Base-by-base conservation (phyloP, 2,888 invertebrate genomes). In the Mimachlamys varia region DNA sequence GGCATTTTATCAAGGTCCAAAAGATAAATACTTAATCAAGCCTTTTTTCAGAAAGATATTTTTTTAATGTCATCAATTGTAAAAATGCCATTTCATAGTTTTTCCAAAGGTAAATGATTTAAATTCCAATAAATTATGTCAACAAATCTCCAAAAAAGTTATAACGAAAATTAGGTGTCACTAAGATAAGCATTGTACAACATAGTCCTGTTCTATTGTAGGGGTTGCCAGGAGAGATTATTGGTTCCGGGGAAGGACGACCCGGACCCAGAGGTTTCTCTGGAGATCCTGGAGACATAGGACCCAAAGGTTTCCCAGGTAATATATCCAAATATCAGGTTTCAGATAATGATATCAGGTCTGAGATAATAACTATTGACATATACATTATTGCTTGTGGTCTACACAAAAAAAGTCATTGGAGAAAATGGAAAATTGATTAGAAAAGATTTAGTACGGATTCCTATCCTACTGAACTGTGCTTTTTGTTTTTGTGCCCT, bases 241-340 rank as follows among this genome's bases (percentile, higher is more conserved):
- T 89, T 37, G 90, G 91, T 37, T 91, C 88, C 22, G 91, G 91
- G 33, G 49, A 76, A 58, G 91, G 91, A 88, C 58, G 44, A 12
- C 90, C 90, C 37, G 91, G 91, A 22, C 90, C 90, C 0, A 90
- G 88, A 33, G 92, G 92, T 44, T 87, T 53, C 7, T 90, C 92
- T 15, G 92, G 92, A 15, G 90, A 91, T 90, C 62, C 87, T 76
- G 90, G 90, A 7, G 55, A 50, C 50, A n/a, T 87, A 44, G 94
- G 94, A 33, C 90, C 87, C 27, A 92, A 92, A 90, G 94, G 94
- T 38, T 88, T 88, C 38, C 93, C 93, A 22, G 94, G 92, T 89
- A 55, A 27, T 22, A 38, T 15, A 49, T 88, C 2, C 88, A 38
- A 38, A 88, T 88, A 53, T 53, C 53, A 53, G 53, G 53, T 53